A percentile compares a stretch with the other conserved stretches of the same genome.
These are phyloP conservation scores for Homarus gammarus DNA, from an alignment of 2,888 invertebrate species.

Conservation along the genomic window DNA sequence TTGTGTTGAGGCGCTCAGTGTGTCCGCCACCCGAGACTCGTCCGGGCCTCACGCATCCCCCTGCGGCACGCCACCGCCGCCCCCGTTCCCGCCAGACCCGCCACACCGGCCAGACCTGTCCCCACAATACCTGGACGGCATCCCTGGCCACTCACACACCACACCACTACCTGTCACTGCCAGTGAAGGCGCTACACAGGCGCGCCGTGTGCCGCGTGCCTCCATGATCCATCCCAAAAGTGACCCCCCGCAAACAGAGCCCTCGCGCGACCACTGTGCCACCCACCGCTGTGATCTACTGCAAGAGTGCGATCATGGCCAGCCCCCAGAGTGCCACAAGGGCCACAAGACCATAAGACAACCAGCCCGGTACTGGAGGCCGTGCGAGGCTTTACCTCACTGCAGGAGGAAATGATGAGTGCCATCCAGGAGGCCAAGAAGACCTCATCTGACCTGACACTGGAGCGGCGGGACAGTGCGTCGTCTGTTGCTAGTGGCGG, in stretches of 20 bases:
- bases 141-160: not conserved
- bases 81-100: constrained; percentile 17
- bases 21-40: constrained; percentile 57
- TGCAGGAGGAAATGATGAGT: constrained; percentile 70
- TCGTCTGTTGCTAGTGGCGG: constrained; percentile 64
- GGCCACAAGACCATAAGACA: not conserved
- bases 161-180: constrained; percentile 10
- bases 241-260: constrained; percentile 15
- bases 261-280: constrained; percentile 9
- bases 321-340: not conserved
- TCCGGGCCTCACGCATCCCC: constrained; percentile 55
- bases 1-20: constrained; percentile 53
- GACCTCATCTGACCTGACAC: constrained; percentile 37
- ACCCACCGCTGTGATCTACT: not conserved
- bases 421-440: constrained; percentile 71
- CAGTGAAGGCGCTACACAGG: not conserved
- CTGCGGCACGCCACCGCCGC: constrained; percentile 56
- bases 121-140: constrained; percentile 3
- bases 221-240: constrained; percentile 63
- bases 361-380: constrained; percentile 51
- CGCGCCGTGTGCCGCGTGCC: constrained; percentile 47
- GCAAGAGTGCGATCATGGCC: not conserved
- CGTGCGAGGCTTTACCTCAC: constrained; percentile 63
- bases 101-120: not conserved
- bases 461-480: constrained; percentile 57